Conservation (phyloP, 2,113 vertebrate genomes). For the Rhombomys opimus region DNA sequence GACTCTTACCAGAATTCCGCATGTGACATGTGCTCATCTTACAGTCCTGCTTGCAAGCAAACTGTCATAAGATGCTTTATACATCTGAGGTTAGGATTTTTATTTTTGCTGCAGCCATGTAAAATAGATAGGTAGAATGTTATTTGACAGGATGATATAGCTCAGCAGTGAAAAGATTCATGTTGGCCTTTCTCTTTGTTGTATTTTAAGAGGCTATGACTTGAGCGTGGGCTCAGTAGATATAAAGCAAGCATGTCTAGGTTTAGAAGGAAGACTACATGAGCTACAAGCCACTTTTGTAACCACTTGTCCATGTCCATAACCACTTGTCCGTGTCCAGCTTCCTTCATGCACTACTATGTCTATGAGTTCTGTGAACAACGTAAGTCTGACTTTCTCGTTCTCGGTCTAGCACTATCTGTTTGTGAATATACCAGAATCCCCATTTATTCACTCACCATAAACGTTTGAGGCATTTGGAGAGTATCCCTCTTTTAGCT, state of each 20-base stretch:
- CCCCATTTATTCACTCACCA: neutral
- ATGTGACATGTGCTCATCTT: neutral
- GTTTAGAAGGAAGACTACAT: neutral
- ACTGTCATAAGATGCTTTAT: neutral
- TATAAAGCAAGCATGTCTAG: neutral
- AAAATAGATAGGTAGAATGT: neutral
- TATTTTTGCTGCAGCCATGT: neutral
- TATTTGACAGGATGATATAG: neutral
- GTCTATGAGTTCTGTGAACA: neutral
- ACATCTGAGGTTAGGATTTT: neutral
- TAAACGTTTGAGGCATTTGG: neutral
- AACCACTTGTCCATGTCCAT: too few species aligned
- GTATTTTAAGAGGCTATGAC: neutral
- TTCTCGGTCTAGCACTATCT: neutral
- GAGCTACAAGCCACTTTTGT: rapidly evolving
- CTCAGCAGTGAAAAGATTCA: neutral
- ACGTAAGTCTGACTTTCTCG: neutral
- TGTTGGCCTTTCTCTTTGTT: neutral
- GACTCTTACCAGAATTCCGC: neutral
- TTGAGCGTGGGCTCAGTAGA: too few species aligned
- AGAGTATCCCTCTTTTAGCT: neutral
- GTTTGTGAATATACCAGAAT: neutral
- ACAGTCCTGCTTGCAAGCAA: neutral
- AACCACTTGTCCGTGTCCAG: too few species aligned
- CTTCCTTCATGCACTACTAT: neutral